Base-by-base conservation (phyloP, 2,888 invertebrate species). In the Leucozona laternaria region DNA sequence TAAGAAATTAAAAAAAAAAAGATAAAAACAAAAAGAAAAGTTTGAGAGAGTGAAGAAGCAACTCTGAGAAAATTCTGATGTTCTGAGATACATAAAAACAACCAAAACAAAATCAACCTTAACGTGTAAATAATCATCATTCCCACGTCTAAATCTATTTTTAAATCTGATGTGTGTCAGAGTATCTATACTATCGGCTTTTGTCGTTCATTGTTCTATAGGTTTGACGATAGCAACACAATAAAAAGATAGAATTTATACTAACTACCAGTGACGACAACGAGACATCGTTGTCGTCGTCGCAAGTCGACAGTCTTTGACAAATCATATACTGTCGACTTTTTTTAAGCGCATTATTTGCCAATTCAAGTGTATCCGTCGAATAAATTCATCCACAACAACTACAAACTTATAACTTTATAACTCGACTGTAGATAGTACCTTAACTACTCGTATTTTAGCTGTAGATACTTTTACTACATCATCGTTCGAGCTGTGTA, bases 121-220 rank as follows among this genome's bases (percentile, higher is more conserved):
- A 86, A 82, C 86, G 86, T 82, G 86, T 86, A 86, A 86, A 86
- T 86, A 83, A 87, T 87, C 82, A 87, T 87, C 82, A 88, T 86
- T 89, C 90, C 90, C 90, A 90, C 90, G 89, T 90, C 88, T 66
- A 88, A 84, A 88, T 89, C 90, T 90, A 90, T 90, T 89, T 90
- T 88, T 90, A 90, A 89, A 89, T 89, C 90, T 90, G 90, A 90
- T 89, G 89, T 89, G 88, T 88, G 81, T 82, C 77, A 88, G 87
- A 75, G 71, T 70, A 84, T 64, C 58, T 66, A n/a, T n/a, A 64
- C 64, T 66, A 66, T 75, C 48, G 75, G 55, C 53, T 50, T 45
- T 76, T 4, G 83, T 73, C 66, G 64, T 73, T 58, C 37, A 22
- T 53, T 60, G 71, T 60, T 50, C 50, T 31, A 48, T 17, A 20